Evolutionary conservation across 1,140 invertebrate species (phyloP).

Genomic region (Zaprionus tsacasi): DNA sequence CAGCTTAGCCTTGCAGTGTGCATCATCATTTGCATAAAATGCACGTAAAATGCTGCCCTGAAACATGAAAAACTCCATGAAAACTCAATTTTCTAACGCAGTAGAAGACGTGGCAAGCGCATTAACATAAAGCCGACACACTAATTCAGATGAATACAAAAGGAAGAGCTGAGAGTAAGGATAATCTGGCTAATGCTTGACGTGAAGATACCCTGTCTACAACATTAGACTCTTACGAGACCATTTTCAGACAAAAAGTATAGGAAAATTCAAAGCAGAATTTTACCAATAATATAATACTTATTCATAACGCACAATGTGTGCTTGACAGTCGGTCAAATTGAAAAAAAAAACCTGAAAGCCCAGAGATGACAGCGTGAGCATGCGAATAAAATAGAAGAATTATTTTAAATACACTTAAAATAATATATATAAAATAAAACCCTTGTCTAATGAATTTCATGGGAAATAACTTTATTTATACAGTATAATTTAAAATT

Average conservation of each 20-base stretch:
- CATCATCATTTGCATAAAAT: constrained; percentile 53
- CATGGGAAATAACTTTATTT: too few relatives aligned
- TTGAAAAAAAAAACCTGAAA: constrained; percentile 1
- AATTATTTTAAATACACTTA: neutral
- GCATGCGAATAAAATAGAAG: neutral
- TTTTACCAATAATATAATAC: constrained; percentile 6
- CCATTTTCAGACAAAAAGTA: neutral
- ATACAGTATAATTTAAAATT: too few relatives aligned
- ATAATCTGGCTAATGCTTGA: neutral
- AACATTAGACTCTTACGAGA: neutral
- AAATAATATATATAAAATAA: too few relatives aligned
- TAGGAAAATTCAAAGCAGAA: neutral
- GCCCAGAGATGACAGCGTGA: neutral
- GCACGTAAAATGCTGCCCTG: constrained; percentile 29
- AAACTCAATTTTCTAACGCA: constrained; percentile 39
- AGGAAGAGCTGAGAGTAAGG: neutral
- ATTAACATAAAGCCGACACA: constrained; percentile 1
- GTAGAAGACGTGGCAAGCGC: constrained; percentile 21
- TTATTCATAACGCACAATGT: constrained; percentile 31
- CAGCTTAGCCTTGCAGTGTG: constrained; percentile 27
- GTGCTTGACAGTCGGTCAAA: neutral
- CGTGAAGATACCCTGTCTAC: neutral
- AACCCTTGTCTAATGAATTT: too few relatives aligned
- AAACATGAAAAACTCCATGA: constrained; percentile 22
- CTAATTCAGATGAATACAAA: neutral